Percentiles rank a stretch among this genome's conserved stretches.
phyloP scores from a whole-genome alignment of 2,888 invertebrate species.

The Chrysotoxum bicinctum region DNA sequence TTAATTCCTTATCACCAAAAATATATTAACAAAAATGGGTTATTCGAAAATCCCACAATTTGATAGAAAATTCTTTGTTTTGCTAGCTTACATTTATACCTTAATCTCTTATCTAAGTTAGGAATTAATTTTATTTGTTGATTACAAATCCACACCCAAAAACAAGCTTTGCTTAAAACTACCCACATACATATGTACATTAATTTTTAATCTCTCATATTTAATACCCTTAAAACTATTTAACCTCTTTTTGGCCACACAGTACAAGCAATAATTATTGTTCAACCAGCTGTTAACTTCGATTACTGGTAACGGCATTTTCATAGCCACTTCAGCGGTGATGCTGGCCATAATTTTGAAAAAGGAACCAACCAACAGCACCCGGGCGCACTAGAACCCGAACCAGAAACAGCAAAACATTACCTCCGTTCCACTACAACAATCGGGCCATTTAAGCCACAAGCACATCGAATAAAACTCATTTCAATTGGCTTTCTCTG shows the following conservation, averaged over 20 bases:
- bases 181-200: not conserved
- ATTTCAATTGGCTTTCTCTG: constrained; percentile 52
- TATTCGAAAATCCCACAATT: no score
- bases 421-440: constrained; percentile 2
- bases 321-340: constrained; percentile 17
- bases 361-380: not conserved
- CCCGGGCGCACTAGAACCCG: no score
- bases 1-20: no score
- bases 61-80: no score
- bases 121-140: not conserved
- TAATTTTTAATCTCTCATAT: not conserved
- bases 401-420: constrained; percentile 9
- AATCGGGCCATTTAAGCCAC: constrained; percentile 29
- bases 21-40: no score
- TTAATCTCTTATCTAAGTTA: no score
- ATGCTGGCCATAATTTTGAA: not conserved
- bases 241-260: not conserved
- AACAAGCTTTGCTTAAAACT: not conserved
- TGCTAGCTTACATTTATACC: no score
- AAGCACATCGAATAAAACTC: constrained; percentile 45
- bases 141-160: not conserved
- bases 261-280: not conserved
- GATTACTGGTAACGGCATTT: constrained; percentile 33
- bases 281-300: constrained; percentile 28
- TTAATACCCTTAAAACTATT: not conserved